Evolutionary conservation across 1,140 invertebrate species (phyloP).

Genomic region (Parasteatoda tepidariorum): DNA sequence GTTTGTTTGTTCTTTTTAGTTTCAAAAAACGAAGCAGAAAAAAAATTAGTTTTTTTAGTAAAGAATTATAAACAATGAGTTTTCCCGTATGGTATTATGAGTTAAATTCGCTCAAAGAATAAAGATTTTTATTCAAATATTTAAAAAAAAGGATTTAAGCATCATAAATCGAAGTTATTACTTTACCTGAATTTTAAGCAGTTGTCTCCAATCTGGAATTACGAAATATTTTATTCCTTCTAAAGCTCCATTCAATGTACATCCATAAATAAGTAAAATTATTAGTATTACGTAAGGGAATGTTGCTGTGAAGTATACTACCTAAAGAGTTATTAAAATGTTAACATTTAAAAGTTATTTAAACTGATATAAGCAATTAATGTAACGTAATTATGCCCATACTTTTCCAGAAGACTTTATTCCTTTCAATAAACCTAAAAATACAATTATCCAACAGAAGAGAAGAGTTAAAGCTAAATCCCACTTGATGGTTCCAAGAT

Average conservation of each 20-base stretch:
- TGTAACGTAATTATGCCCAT: conserved; percentile 65
- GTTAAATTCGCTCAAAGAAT: no score
- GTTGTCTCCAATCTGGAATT: conserved; percentile 66
- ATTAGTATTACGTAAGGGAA: conserved; percentile 74
- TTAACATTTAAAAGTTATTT: no score
- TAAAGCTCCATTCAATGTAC: conserved; percentile 70
- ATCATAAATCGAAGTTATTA: conserved; percentile 18
- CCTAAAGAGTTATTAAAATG: conserved; percentile 61
- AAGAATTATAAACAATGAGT: no score
- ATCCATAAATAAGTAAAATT: conserved; percentile 72
- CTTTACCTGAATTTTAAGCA: conserved; percentile 68
- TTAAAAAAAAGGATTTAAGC: neutral
- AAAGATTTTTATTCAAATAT: no score
- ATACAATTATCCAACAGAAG: conserved; percentile 69
- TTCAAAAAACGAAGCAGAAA: no score
- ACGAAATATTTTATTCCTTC: conserved; percentile 71
- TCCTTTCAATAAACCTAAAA: conserved; percentile 69
- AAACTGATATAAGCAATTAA: no score
- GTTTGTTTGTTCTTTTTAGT: no score
- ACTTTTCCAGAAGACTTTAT: conserved; percentile 73
- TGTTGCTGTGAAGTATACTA: conserved; percentile 75
- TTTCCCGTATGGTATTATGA: neutral
- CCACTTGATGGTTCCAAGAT: conserved; percentile 63
- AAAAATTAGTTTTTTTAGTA: neutral
- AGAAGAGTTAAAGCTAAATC: conserved; percentile 67